Conservation (phyloP, 2,888 invertebrate species). For the Spilosoma lubricipeda region DNA sequence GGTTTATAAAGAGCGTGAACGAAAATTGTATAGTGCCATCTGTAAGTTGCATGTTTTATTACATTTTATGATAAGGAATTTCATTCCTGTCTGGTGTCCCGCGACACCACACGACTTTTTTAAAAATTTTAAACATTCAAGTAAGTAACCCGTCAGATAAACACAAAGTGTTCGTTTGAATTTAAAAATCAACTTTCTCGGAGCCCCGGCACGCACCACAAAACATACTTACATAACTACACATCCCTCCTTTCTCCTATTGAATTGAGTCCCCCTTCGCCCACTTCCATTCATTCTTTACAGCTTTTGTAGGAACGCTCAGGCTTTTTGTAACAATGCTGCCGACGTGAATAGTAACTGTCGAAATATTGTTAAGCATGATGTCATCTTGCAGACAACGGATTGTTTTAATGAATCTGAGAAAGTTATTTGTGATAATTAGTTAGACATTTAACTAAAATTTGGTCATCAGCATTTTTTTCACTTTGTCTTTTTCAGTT, state of each 20-base stretch:
- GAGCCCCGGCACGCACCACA: constrained; percentile 71
- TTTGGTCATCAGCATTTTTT: not conserved
- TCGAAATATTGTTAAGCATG: constrained; percentile 79
- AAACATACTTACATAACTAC: constrained; percentile 80
- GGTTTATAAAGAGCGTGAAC: too few species aligned
- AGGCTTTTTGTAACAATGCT: constrained; percentile 80
- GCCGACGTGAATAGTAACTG: constrained; percentile 75
- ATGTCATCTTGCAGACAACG: constrained; percentile 64
- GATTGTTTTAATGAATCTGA: constrained; percentile 44
- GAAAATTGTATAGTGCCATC: too few species aligned
- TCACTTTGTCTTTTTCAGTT: too few species aligned
- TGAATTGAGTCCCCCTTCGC: constrained; percentile 74
- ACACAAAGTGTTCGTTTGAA: constrained; percentile 34
- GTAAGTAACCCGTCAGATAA: constrained; percentile 18
- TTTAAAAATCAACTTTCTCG: constrained; percentile 46
- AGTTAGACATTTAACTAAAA: constrained; percentile 15
- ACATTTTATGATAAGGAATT: too few species aligned
- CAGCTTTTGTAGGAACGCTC: constrained; percentile 80
- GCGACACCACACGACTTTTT: too few species aligned
- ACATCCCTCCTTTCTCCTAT: constrained; percentile 78
- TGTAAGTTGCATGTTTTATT: too few species aligned
- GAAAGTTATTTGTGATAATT: constrained; percentile 32
- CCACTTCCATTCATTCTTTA: constrained; percentile 81
- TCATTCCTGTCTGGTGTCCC: too few species aligned
- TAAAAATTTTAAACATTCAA: not conserved